phyloP scores from a whole-genome alignment of 1,140 invertebrate genomes.

The Drosophila aff. region DNA sequence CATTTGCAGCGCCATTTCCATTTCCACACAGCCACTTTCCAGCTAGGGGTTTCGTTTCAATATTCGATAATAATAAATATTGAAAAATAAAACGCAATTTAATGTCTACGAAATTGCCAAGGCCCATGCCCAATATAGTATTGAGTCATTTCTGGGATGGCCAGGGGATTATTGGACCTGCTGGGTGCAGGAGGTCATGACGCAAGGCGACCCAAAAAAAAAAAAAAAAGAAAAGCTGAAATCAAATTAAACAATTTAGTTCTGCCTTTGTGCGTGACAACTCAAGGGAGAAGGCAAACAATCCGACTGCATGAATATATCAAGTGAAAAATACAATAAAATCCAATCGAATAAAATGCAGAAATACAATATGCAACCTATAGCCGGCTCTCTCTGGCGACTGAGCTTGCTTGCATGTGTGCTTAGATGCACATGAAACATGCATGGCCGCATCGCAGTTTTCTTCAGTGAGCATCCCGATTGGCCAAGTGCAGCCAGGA shows the following conservation, averaged over 20 bases:
- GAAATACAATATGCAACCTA: slow-evolving; percentile 57
- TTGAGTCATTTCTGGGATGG: slow-evolving; percentile 71
- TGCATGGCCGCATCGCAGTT: slow-evolving; percentile 47
- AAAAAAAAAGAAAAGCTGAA: slow-evolving; percentile 41
- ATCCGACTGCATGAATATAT: slow-evolving; percentile 75
- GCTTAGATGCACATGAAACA: slow-evolving; percentile 59
- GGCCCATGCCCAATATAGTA: slow-evolving; percentile 46
- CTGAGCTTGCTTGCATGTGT: slow-evolving; percentile 33
- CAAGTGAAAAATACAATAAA: slow-evolving; percentile 81
- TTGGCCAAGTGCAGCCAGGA: slow-evolving; percentile 56
- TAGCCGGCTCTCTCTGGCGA: slow-evolving; percentile 31
- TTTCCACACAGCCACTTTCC: slow-evolving; percentile 39
- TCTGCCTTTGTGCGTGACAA: slow-evolving; percentile 81
- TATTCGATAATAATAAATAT: slow-evolving; percentile 81
- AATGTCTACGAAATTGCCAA: slow-evolving; percentile 63
- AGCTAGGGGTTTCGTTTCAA: slow-evolving; percentile 58
- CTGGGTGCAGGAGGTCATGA: slow-evolving; percentile 46
- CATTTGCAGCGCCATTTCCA: slow-evolving; percentile 46
- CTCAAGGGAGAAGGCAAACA: slow-evolving; percentile 81
- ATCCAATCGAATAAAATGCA: slow-evolving; percentile 69
- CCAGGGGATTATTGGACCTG: slow-evolving; percentile 53
- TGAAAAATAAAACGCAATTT: slow-evolving; percentile 82
- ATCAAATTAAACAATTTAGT: slow-evolving; percentile 84
- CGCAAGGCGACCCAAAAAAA: slow-evolving; percentile 59
- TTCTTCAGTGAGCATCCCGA: slow-evolving; percentile 56